phyloP scores from a whole-genome alignment of 2,113 vertebrate species.

The Cololabis saira region DNA sequence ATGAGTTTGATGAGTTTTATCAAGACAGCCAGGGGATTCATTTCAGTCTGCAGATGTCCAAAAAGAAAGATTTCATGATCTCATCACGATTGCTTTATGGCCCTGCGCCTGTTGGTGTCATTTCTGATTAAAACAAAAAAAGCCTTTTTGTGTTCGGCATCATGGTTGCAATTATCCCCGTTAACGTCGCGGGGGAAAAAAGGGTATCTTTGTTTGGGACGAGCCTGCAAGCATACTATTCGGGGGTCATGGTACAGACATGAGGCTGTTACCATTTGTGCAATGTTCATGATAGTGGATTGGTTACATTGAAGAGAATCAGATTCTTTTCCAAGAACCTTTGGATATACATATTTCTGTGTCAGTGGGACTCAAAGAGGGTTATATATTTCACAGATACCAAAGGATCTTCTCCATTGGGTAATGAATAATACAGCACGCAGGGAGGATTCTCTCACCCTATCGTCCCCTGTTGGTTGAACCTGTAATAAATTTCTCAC shows the following conservation, averaged over 20 bases:
- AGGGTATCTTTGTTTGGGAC: slow-evolving; percentile 37
- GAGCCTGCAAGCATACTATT: slow-evolving; percentile 40
- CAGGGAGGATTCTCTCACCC: slow-evolving; percentile 48
- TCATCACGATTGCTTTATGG: slow-evolving; percentile 33
- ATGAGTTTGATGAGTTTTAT: slow-evolving; percentile 41
- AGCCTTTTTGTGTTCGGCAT: slow-evolving; percentile 52
- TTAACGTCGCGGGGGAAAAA: slow-evolving; percentile 31
- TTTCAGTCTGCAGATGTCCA: slow-evolving; percentile 52
- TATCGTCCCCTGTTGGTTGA: slow-evolving; percentile 48
- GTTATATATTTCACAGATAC: slow-evolving; percentile 44
- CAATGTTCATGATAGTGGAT: slow-evolving; percentile 30
- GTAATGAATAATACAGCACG: slow-evolving; percentile 65
- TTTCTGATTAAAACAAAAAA: slow-evolving; percentile 36
- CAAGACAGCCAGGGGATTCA: slow-evolving; percentile 26
- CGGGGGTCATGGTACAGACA: slow-evolving; percentile 48
- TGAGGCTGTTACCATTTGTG: slow-evolving; percentile 55
- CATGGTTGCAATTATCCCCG: slow-evolving; percentile 48
- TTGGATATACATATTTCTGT: slow-evolving; percentile 56
- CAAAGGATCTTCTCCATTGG: slow-evolving; percentile 49
- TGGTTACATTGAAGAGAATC: background rate
- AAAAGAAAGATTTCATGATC: slow-evolving; percentile 57
- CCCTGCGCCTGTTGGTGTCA: slow-evolving; percentile 30
- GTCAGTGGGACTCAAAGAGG: slow-evolving; percentile 54
- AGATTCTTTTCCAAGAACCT: slow-evolving; percentile 16
- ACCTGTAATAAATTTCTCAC: slow-evolving; percentile 61